These are phyloP conservation scores for Leiothrix lutea DNA, from an alignment of 2,113 vertebrate species.

Conservation along the genomic window DNA sequence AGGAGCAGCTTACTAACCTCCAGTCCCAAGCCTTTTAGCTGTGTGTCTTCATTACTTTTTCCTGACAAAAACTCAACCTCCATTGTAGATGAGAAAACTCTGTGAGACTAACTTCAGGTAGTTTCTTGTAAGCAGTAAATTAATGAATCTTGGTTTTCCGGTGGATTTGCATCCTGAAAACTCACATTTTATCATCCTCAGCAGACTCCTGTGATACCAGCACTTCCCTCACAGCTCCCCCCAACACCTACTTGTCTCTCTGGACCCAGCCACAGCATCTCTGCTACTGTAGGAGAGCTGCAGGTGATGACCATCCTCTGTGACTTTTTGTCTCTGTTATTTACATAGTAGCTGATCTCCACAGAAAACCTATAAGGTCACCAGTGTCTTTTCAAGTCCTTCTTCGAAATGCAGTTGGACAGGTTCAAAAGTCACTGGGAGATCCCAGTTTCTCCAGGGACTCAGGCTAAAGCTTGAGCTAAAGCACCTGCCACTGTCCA, in stretches of 20 bases:
- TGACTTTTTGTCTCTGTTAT: not conserved
- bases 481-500: not conserved
- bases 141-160: not conserved
- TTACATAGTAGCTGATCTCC: not conserved
- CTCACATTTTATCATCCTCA: not conserved
- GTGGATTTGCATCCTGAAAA: not conserved
- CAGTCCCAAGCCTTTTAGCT: not conserved
- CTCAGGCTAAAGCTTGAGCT: not conserved
- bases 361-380: not conserved
- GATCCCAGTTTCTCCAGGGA: not conserved
- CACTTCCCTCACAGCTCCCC: not conserved
- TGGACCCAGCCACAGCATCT: not conserved
- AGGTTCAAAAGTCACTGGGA: not conserved
- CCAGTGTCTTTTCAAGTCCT: not conserved
- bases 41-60: not conserved
- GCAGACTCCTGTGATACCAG: not conserved
- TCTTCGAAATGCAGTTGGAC: not conserved
- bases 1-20: not conserved
- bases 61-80: not conserved
- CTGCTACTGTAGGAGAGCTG: not conserved
- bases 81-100: not conserved
- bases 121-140: not conserved
- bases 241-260: not conserved
- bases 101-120: not conserved
- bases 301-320: not conserved